Evolutionary conservation across 2,797 vertebrate species (phyloP), one percentile per base, ranked within the genome.

Genomic region (Anabacerthia variegaticeps): DNA sequence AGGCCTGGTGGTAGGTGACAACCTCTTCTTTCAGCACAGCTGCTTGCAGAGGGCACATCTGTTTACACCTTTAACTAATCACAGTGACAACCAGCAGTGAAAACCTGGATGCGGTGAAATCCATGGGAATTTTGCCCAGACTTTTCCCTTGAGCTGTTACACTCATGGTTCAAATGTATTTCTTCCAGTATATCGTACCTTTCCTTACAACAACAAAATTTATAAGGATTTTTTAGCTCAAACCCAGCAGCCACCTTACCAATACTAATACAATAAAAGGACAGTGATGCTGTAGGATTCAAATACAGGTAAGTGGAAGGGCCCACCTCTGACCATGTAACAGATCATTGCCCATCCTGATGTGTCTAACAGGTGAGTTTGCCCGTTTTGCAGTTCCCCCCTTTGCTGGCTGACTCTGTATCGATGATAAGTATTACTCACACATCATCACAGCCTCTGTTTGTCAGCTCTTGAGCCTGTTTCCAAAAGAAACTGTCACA

Each of bases 401-500:
- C 41, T 84, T 41, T 0, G 3, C 44, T 4, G 30, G 39, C 63
- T 84, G 92, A 54, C 51, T 77, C 49, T n/a, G 32, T 32, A 58
- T 54, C 41, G 73, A 55, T 76, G 61, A 61, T 81, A 62, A 87
- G 76, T 48, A 49, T 73, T 86, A 88, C 91, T 93, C 6, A 46
- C 92, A 94, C 92, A 89, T 91, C 88, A 71, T 94, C 89, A 43
- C 92, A 93, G 95, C 77, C 93, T 88, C 89, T 59, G 71, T 83
- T 93, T 43, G 7, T 94, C 85, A 95, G 93, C 96, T 96, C 96
- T 92, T 82, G 6, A 94, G 96, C 77, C 97, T 91, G 84, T 94
- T 97, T 95, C 94, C 89, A 94, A 94, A 96, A 95, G 96, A 97
- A 96, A 69, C 89, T 94, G 95, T 90, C 92, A 91, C 77, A 97